Percentiles rank a stretch among this genome's conserved stretches.
Conservation (phyloP, 2,888 invertebrate genomes). For the Oithona nana region DNA sequence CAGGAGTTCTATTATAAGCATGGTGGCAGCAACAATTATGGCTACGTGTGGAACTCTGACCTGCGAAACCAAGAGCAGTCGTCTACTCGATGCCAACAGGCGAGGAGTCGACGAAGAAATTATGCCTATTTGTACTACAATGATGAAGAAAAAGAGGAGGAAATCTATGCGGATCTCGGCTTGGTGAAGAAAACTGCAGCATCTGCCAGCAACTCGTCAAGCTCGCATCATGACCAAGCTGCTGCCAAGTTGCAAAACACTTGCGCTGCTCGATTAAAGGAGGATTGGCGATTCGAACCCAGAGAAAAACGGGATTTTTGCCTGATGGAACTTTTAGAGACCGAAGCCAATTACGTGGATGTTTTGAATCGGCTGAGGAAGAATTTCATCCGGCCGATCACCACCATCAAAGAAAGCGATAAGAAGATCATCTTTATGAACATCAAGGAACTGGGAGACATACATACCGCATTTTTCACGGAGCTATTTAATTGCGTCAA, state of each 20-base stretch:
- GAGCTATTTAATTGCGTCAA: constrained; percentile 52
- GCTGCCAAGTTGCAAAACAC: background rate
- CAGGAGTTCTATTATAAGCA: constrained; percentile 9
- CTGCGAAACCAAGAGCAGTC: background rate
- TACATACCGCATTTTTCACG: constrained; percentile 61
- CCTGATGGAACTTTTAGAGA: constrained; percentile 79
- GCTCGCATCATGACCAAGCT: background rate
- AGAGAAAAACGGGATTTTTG: constrained; percentile 77
- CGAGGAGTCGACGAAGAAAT: background rate
- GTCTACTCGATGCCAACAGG: background rate
- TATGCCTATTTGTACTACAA: background rate
- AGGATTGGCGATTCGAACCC: constrained; percentile 21
- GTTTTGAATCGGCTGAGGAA: constrained; percentile 65
- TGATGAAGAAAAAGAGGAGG: constrained; percentile 40
- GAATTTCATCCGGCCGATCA: constrained; percentile 57
- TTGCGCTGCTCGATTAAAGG: background rate
- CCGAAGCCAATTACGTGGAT: constrained; percentile 89
- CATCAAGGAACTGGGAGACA: constrained; percentile 61
- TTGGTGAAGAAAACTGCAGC: too few relatives aligned
- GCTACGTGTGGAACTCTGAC: background rate
- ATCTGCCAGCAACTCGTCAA: too few relatives aligned
- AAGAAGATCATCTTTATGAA: constrained; percentile 65
- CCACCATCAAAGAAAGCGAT: constrained; percentile 49
- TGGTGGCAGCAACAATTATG: constrained; percentile 3
- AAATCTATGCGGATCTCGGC: constrained; percentile 86